phyloP scores from a whole-genome alignment of 2,113 vertebrate genomes.

The Leucosticte australis region DNA sequence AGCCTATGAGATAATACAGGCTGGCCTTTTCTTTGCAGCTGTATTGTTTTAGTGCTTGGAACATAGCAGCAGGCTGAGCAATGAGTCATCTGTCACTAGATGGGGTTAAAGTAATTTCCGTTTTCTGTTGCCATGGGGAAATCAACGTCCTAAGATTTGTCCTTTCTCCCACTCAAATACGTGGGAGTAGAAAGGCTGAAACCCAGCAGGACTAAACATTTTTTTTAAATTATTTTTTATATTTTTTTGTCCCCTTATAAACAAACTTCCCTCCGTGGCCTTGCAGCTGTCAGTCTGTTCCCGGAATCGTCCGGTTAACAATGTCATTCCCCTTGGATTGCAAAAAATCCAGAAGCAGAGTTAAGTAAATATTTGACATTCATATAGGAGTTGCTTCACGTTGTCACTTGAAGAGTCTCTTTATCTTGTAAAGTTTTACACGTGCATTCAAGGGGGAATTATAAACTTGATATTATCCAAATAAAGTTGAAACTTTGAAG shows the following conservation, averaged over 20 bases:
- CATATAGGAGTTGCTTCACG: conserved; percentile 18
- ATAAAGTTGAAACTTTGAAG: background rate
- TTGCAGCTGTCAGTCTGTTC: conserved; percentile 68
- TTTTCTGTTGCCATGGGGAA: conserved; percentile 55
- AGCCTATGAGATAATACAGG: conserved; percentile 11
- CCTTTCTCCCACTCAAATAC: conserved; percentile 62
- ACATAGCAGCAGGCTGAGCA: conserved; percentile 34
- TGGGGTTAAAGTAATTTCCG: conserved; percentile 70
- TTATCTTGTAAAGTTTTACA: background rate
- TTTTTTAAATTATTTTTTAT: background rate
- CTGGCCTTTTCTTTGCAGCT: conserved; percentile 15
- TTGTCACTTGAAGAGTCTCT: background rate
- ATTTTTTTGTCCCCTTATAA: conserved; percentile 22
- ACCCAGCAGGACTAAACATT: conserved; percentile 35
- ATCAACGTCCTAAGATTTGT: conserved; percentile 60
- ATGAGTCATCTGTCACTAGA: conserved; percentile 62
- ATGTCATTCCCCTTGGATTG: conserved; percentile 72
- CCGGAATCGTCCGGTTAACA: conserved; percentile 44
- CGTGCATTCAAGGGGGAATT: background rate
- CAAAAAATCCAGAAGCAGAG: conserved; percentile 67
- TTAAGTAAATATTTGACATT: conserved; percentile 77
- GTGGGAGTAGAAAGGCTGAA: conserved; percentile 67
- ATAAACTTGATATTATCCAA: background rate
- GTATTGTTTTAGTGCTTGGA: conserved; percentile 39
- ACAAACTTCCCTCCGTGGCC: conserved; percentile 72